Percentiles rank a stretch among this genome's conserved stretches.
Evolutionary conservation across 1,140 invertebrate genomes (phyloP).

Genomic region (Whitmania pigra): DNA sequence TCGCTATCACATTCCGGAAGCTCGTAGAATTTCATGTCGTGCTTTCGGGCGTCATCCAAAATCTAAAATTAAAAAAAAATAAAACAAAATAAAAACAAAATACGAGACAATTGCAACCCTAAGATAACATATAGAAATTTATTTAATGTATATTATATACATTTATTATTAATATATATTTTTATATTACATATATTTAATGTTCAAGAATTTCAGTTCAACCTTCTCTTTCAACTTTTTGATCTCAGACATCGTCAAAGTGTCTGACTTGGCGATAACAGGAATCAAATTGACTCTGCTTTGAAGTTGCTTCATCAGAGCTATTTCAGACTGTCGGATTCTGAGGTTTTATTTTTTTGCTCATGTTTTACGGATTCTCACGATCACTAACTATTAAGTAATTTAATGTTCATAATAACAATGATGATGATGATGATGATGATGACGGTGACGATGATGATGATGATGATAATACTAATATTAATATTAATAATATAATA

Average conservation of each 20-base stretch:
- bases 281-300: conserved; percentile 94
- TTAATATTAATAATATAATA: no score
- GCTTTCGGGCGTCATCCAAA: conserved; percentile 34
- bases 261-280: conserved; percentile 97
- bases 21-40: conserved; percentile 39
- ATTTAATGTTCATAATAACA: no score
- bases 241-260: conserved; percentile 91
- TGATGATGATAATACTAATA: no score
- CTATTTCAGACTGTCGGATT: conserved; percentile 65
- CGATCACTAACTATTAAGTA: no score
- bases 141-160: no score
- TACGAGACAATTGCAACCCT: neutral
- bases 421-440: no score
- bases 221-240: conserved; percentile 73
- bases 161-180: no score
- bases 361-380: no score
- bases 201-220: neutral
- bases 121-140: no score
- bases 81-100: neutral
- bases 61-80: no score
- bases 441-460: no score
- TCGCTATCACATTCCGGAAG: conserved; percentile 43
- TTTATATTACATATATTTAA: neutral
- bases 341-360: neutral
- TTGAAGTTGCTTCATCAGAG: conserved; percentile 94